Evolutionary conservation across 1,140 invertebrate species (phyloP).

Genomic region (Caenorhabditis latens): DNA sequence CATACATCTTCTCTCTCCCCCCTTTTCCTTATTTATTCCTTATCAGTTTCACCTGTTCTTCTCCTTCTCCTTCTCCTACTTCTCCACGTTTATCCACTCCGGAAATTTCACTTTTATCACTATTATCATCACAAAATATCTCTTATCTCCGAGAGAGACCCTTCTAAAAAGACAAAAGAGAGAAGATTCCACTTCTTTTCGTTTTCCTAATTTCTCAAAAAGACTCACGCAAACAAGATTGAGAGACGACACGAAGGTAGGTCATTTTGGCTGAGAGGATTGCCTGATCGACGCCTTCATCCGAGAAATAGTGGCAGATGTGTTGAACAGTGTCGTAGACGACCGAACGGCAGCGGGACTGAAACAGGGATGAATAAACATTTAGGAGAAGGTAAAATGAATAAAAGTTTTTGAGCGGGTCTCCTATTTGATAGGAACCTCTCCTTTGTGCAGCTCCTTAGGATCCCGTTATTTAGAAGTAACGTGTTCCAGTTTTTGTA

Average conservation of each 20-base stretch:
- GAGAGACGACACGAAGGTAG: constrained; percentile 72
- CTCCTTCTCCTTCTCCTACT: too few species aligned
- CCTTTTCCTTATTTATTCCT: too few species aligned
- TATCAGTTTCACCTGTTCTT: too few species aligned
- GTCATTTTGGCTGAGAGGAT: constrained; percentile 69
- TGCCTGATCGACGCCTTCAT: constrained; percentile 72
- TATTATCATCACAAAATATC: constrained; percentile 2
- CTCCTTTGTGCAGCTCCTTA: too few species aligned
- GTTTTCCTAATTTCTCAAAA: not conserved
- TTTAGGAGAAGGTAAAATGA: not conserved
- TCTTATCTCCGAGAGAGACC: constrained; percentile 5
- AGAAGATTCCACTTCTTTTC: not conserved
- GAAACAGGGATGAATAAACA: constrained; percentile 34
- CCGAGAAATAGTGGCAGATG: constrained; percentile 73
- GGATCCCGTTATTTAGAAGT: too few species aligned
- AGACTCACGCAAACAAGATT: constrained; percentile 68
- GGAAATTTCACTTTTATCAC: constrained; percentile 29
- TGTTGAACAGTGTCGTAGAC: constrained; percentile 72
- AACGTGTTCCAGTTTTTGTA: too few species aligned
- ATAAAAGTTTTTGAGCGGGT: constrained; percentile 46
- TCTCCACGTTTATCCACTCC: not conserved
- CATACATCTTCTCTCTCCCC: too few species aligned
- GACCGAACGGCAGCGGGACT: constrained; percentile 73
- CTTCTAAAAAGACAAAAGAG: constrained; percentile 38
- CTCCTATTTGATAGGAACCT: too few species aligned